Evolutionary conservation across 1,140 invertebrate genomes (phyloP).

Genomic region (Rhagoletis pomonella): DNA sequence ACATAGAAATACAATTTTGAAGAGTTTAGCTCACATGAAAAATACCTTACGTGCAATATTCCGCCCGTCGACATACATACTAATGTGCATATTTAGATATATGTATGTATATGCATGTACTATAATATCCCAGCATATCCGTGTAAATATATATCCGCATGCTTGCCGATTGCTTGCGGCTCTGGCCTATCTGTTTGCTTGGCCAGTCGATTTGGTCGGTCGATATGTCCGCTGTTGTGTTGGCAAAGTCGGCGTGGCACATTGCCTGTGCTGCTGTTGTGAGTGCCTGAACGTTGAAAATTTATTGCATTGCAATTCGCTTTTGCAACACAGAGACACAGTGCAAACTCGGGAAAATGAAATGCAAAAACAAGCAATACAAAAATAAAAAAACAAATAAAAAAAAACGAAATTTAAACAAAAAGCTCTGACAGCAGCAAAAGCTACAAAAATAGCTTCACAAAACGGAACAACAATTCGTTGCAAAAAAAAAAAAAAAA

Average conservation of each 20-base stretch:
- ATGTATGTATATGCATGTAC: too few relatives aligned
- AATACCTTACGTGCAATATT: neutral
- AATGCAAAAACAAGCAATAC: neutral
- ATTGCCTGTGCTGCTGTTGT: neutral
- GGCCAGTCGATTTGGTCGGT: neutral
- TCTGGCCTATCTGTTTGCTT: neutral
- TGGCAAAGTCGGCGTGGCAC: neutral
- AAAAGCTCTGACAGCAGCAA: too few relatives aligned
- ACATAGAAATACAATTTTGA: neutral
- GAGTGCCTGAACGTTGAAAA: neutral
- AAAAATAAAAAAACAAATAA: neutral
- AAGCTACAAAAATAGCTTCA: too few relatives aligned
- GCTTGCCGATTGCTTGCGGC: neutral
- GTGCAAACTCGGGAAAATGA: neutral
- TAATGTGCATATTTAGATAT: too few relatives aligned
- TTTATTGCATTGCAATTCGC: conserved; percentile 4
- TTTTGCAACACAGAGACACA: neutral
- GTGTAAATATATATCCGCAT: neutral
- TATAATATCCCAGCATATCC: neutral
- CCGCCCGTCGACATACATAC: neutral
- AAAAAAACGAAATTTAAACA: neutral
- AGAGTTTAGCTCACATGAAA: neutral
- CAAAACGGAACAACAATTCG: too few relatives aligned
- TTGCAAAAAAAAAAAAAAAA: too few relatives aligned
- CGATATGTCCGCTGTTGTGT: neutral